These are phyloP conservation scores for Parambassis ranga DNA, from an alignment of 2,797 vertebrate species.

Conservation along the genomic window DNA sequence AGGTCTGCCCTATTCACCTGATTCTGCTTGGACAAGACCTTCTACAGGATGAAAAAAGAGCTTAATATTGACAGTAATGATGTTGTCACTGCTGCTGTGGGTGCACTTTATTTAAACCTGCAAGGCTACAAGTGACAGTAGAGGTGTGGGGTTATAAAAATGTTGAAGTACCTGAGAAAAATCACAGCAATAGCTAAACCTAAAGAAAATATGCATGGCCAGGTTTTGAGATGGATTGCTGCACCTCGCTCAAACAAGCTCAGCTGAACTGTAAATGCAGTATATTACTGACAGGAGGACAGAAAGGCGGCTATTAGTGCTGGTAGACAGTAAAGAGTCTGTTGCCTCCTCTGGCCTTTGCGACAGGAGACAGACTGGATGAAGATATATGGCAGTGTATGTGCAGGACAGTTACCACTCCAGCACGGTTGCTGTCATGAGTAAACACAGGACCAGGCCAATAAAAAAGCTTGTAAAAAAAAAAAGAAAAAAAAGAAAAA, in stretches of 20 bases:
- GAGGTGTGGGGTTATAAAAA: neutral
- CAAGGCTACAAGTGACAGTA: neutral
- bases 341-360: conserved; percentile 3
- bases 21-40: too few relatives aligned
- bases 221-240: conserved; percentile 14
- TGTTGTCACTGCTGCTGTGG: too few relatives aligned
- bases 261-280: conserved; percentile 1
- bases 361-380: conserved; percentile 56
- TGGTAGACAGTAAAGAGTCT: conserved; percentile 19
- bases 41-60: too few relatives aligned
- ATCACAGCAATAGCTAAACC: conserved; percentile 1
- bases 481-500: conserved; percentile 32
- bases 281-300: conserved; percentile 33
- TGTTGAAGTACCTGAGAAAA: neutral
- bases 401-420: conserved; percentile 46
- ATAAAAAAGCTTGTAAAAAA: conserved; percentile 63
- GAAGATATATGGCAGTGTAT: conserved; percentile 56
- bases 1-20: too few relatives aligned
- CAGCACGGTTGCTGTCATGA: conserved; percentile 63
- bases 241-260: neutral
- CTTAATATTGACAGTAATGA: too few relatives aligned
- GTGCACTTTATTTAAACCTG: neutral
- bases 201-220: neutral
- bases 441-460: conserved; percentile 58
- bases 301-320: conserved; percentile 30